phyloP scores from a whole-genome alignment of 2,113 vertebrate genomes.

The Numenius arquata region DNA sequence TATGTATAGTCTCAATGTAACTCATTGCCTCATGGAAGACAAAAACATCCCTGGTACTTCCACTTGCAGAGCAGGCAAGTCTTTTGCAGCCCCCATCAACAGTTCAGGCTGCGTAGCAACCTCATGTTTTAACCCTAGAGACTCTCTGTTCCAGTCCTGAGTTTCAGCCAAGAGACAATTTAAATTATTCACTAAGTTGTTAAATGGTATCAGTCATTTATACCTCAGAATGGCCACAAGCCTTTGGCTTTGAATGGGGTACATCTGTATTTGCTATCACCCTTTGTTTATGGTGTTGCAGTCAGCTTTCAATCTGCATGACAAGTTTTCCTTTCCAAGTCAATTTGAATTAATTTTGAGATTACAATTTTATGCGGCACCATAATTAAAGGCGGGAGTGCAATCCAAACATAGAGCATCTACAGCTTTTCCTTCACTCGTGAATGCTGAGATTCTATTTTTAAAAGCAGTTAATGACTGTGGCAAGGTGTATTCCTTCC shows the following conservation, averaged over 20 bases:
- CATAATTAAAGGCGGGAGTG: background rate
- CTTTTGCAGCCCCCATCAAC: background rate
- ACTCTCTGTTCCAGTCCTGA: background rate
- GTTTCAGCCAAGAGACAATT: background rate
- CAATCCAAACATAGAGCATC: constrained; percentile 27
- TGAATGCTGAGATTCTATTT: background rate
- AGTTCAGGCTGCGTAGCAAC: background rate
- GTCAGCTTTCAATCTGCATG: constrained; percentile 14
- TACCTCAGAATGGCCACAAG: background rate
- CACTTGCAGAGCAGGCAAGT: background rate
- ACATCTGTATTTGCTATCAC: background rate
- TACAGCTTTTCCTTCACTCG: background rate
- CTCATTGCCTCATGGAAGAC: background rate
- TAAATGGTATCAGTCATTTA: background rate
- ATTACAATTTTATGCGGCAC: background rate
- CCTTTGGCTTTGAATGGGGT: background rate
- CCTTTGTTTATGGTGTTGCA: background rate
- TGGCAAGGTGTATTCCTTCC: background rate
- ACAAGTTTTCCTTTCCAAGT: background rate
- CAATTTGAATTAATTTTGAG: constrained; percentile 48
- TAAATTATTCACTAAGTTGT: background rate
- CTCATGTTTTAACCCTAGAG: background rate
- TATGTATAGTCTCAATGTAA: background rate
- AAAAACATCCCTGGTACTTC: background rate
- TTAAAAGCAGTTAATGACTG: constrained; percentile 5